Evolutionary conservation across 2,888 invertebrate species (phyloP).

Genomic region (Halictus quadricinctus): DNA sequence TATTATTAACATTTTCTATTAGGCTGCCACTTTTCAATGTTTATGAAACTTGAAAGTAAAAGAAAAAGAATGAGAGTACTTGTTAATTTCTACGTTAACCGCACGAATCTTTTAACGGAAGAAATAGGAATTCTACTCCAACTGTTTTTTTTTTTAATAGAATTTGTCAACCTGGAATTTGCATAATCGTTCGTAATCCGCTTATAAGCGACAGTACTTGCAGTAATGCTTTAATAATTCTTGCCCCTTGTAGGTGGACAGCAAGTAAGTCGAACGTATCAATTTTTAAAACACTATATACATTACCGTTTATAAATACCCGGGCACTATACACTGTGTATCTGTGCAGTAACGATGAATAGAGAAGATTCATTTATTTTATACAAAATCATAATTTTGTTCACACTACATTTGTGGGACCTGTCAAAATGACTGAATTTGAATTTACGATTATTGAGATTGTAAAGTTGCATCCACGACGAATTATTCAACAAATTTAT

Average conservation of each 20-base stretch:
- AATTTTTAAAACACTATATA: neutral
- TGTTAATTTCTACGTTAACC: neutral
- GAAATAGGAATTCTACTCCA: neutral
- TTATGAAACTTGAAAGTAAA: neutral
- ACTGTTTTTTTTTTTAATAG: neutral
- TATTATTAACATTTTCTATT: neutral
- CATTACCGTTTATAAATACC: neutral
- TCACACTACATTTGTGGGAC: too few species aligned
- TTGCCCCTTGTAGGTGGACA: neutral
- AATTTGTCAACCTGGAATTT: neutral
- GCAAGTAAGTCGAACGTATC: neutral
- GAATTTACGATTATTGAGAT: too few species aligned
- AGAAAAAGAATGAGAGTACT: neutral
- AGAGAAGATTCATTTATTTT: neutral
- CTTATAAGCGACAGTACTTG: neutral
- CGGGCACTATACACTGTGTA: neutral
- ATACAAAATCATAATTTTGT: neutral
- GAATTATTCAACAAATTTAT: too few species aligned
- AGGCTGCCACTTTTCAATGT: neutral
- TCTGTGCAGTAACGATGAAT: neutral
- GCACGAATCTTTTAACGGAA: neutral
- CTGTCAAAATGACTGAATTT: too few species aligned
- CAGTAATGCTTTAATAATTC: neutral
- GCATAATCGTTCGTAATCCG: conserved; percentile 6
- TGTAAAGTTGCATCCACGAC: too few species aligned